Evolutionary conservation across 2,888 invertebrate genomes (phyloP), one percentile per base, ranked within the genome.

Genomic region (Bombyx huttoni): DNA sequence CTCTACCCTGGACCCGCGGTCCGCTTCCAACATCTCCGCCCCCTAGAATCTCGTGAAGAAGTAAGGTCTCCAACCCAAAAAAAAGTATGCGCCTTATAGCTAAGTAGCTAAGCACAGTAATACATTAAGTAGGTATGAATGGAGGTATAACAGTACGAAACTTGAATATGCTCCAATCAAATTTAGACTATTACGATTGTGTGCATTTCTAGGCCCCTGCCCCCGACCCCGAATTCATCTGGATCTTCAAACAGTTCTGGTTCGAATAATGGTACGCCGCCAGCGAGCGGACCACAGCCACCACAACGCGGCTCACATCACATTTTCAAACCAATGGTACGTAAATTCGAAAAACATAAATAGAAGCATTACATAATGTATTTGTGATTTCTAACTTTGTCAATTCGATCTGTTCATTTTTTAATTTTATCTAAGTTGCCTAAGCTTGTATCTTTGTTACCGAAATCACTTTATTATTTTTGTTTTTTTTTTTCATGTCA

Each of bases 301-400:
- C 94, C 93, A 58, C 96, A 95, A 73, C 92, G 96, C 61, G 94
- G 94, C 75, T 94, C 95, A 49, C 92, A 93, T 73, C 94, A 95
- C 77, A 91, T 95, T 73, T 96, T 96, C 85, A 96, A 95, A 81
- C 96, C 96, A 62, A 94, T 95, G 95, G 95, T 95, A 66, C 46
- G 63, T 34, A 14, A 53, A 13, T 13, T 48, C 14, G 48, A n/a
- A n/a, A n/a, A n/a, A n/a, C n/a, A n/a, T n/a, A n/a, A n/a, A 45
- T 52, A 86, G 75, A 91, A 67, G 53, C 53, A 53, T 55, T 47
- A 54, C 52, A 51, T 58, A 60, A 58, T 59, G 49, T 49, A 50
- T 49, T 45, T 51, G 46, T 47, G 59, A 58, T 58, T 53, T 62
- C 57, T 53, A 57, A 63, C 68, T 60, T 55, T 52, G 49, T 51